Percentiles rank a stretch among this genome's conserved stretches.
phyloP scores from a whole-genome alignment of 2,113 vertebrate species.

The Machaerirhynchus nigripectus region DNA sequence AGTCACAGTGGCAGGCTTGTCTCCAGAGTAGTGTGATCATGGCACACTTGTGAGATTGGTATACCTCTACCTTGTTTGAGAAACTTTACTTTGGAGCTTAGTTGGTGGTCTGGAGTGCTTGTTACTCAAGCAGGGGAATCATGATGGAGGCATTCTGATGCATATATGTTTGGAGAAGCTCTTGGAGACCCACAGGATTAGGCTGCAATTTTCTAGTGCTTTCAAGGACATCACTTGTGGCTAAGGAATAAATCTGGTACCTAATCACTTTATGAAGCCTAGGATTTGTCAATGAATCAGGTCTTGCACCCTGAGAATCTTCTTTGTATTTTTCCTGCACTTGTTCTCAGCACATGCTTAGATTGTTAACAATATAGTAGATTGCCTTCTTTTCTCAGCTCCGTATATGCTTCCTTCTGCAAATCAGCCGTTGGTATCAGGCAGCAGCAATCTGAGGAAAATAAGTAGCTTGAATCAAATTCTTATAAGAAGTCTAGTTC shows the following conservation, averaged over 20 bases:
- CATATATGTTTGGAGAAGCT: fast-evolving
- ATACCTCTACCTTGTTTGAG: not conserved
- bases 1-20: not conserved
- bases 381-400: not conserved
- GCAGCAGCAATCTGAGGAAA: not conserved
- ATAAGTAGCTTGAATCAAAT: not conserved
- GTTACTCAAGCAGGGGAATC: not conserved
- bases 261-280: not conserved
- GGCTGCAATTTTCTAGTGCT: not conserved
- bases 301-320: not conserved
- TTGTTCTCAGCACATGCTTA: not conserved
- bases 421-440: not conserved
- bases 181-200: not conserved
- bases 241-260: not conserved
- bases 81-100: not conserved
- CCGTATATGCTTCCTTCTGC: not conserved
- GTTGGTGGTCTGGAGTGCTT: not conserved
- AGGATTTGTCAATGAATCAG: not conserved
- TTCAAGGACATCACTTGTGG: not conserved
- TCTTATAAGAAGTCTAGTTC: not conserved
- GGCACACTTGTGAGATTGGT: not conserved
- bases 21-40: not conserved
- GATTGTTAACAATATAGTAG: not conserved
- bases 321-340: not conserved
- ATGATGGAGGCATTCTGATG: not conserved